Base-by-base conservation (phyloP, 1,140 invertebrate genomes). In the Druon quercuslanigerum region DNA sequence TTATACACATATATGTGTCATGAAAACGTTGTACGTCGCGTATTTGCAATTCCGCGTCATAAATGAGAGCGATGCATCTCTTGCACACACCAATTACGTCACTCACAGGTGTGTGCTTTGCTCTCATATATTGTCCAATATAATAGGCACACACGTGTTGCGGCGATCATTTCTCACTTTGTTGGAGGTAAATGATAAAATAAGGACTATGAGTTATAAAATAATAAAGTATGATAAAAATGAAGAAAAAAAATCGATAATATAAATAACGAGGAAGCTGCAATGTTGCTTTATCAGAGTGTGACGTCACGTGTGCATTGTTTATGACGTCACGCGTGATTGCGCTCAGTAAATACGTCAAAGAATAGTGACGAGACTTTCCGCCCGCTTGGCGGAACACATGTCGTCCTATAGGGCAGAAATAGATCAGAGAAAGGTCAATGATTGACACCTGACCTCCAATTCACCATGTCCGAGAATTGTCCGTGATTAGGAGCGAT, bases 61-160 rank as follows among this genome's bases (percentile, higher is more conserved):
- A 66, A 66, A 33, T n/a, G 20, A 14, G 57, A 33, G 1, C 20
- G 12, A 60, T 60, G 57, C 20, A 66, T 46, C 60, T 40, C 13
- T 13, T 16, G 25, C 60, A 66, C 60, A 40, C 20, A 16, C 11
- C 25, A 66, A 66, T 66, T 66, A 66, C 57, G 57, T 66, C 57
- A 66, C 57, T 66, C 20, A 66, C 57, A 66, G 57, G 57, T 60
- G 57, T 60, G 57, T 60, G 57, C 19, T 60, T 60, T 60, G 7
- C 57, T 14, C 25, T 25, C 17, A 56, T 57, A 20, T 57, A 12
- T 57, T n/a, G 5, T 66, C 60, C 40, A 14, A 66, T 66, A 40
- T 66, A 40, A 40, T 40, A 66, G 40, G 40, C 40, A 66, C 60
- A 16, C 60, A 66, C 60, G 60, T 66, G 14, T 40, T 66, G 60